phyloP scores from a whole-genome alignment of 2,113 vertebrate species.

The Pardalotus punctatus region DNA sequence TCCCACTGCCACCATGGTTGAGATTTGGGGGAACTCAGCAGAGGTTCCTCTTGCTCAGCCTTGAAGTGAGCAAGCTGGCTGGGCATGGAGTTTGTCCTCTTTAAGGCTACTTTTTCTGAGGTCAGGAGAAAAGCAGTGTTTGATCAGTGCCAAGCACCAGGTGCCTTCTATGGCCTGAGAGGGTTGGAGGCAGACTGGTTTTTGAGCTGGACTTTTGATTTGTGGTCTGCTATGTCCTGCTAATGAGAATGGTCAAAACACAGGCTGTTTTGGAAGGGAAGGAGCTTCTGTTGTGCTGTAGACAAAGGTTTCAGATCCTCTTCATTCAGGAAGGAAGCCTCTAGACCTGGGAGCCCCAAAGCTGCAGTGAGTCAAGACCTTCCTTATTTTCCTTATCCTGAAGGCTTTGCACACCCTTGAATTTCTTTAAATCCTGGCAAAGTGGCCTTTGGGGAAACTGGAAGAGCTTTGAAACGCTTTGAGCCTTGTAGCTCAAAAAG shows the following conservation, averaged over 20 bases:
- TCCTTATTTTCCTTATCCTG: background rate
- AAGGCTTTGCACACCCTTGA: background rate
- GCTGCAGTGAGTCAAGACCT: background rate
- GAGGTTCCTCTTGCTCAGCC: background rate
- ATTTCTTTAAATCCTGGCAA: background rate
- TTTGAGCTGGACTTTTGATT: background rate
- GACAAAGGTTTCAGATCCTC: background rate
- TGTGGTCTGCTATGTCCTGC: background rate
- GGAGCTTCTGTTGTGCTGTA: background rate
- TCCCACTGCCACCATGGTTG: fast-evolving
- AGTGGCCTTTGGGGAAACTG: background rate
- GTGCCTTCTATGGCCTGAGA: background rate
- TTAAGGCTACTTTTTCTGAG: background rate
- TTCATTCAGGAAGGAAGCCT: background rate
- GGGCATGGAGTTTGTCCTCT: background rate
- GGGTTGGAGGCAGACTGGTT: background rate
- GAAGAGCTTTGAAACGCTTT: background rate
- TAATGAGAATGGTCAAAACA: background rate
- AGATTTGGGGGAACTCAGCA: background rate
- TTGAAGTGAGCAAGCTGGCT: background rate
- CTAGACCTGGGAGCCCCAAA: background rate
- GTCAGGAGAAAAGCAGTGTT: background rate
- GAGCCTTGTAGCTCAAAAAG: background rate
- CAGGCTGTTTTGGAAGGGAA: background rate
- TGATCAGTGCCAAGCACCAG: background rate